Base-by-base conservation (phyloP, 1,140 invertebrate genomes). In the Drosophila cardini region DNA sequence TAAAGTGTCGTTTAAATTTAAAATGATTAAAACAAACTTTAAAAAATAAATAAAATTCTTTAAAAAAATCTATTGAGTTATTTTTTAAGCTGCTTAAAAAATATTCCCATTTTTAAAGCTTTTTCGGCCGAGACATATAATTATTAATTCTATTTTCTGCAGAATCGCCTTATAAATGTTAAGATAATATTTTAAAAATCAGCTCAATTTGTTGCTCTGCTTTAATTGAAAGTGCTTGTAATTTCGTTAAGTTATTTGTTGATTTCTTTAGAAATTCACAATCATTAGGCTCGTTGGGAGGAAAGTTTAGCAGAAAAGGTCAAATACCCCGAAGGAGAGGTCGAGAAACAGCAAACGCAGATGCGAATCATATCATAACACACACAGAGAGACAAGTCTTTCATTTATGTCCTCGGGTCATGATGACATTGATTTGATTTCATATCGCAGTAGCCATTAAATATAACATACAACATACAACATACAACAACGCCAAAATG, bases 381-480 rank as follows among this genome's bases (percentile, higher is more conserved):
- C 26, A 52, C n/a, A n/a, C n/a, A n/a, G n/a, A n/a, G n/a, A n/a
- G 8, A 34, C 48, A 52, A 34, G 48, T 11, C 46, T 10, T 34
- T n/a, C 48, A 52, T 32, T 52, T 26, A 13, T 13, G 15, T 52
- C 48, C 48, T 30, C 26, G 48, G 48, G 52, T 8, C 32, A 36
- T 55, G 52, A 55, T 55, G 52, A 55, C 52, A 38, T 55, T 55
- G 52, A 55, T 55, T 55, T 55, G 52, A 55, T 55, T 55, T 55
- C 52, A 55, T 55, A 38, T 55, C 52, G 52, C 18, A 55, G 52
- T 55, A 55, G 52, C 52, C 52, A 55, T 55, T 15, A 55, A 55
- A 55, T 55, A 53, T 26, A 26, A 26, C 21, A 26, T 26, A 26
- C 21, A 26, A 26, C 21, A 26, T 26, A 26, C 21, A 26, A 26